Evolutionary conservation across 2,113 vertebrate genomes (phyloP).

Genomic region (Carassius gibelio): DNA sequence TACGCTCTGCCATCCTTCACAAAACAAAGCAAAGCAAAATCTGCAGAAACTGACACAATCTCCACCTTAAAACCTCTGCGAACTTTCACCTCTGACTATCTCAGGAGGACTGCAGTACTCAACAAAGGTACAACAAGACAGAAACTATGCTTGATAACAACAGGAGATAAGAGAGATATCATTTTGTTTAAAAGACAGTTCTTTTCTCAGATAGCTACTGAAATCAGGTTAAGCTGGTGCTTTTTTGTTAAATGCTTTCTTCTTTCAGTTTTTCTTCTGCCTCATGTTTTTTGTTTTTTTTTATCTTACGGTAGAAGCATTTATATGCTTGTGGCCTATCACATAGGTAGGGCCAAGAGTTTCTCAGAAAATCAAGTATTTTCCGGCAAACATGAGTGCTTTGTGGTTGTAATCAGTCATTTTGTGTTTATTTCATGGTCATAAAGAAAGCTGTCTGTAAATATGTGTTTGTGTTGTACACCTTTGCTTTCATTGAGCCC

Average conservation of each 20-base stretch:
- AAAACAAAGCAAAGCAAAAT: conserved; percentile 40
- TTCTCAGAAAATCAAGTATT: conserved; percentile 73
- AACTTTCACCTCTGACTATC: conserved; percentile 62
- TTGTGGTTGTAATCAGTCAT: conserved; percentile 79
- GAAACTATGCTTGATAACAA: conserved; percentile 62
- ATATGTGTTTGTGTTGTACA: conserved; percentile 68
- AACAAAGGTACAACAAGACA: conserved; percentile 61
- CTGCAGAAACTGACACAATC: conserved; percentile 63
- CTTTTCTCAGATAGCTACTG: conserved; percentile 54
- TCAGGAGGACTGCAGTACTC: conserved; percentile 41
- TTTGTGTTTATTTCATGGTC: conserved; percentile 71
- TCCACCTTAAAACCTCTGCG: conserved; percentile 56
- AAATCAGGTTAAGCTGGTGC: conserved; percentile 62
- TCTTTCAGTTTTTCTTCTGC: conserved; percentile 38
- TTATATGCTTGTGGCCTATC: conserved; percentile 59
- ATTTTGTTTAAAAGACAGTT: conserved; percentile 48
- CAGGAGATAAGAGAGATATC: conserved; percentile 64
- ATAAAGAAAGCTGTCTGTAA: conserved; percentile 65
- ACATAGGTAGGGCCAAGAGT: conserved; percentile 61
- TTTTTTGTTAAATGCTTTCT: conserved; percentile 54
- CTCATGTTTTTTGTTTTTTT: conserved; percentile 38
- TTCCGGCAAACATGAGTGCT: conserved; percentile 66
- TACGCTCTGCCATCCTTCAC: conserved; percentile 53
- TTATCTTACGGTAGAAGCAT: conserved; percentile 54
- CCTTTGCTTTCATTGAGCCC: conserved; percentile 62